Conservation (phyloP, 2,797 vertebrate genomes). For the Telmatherina bonti region DNA sequence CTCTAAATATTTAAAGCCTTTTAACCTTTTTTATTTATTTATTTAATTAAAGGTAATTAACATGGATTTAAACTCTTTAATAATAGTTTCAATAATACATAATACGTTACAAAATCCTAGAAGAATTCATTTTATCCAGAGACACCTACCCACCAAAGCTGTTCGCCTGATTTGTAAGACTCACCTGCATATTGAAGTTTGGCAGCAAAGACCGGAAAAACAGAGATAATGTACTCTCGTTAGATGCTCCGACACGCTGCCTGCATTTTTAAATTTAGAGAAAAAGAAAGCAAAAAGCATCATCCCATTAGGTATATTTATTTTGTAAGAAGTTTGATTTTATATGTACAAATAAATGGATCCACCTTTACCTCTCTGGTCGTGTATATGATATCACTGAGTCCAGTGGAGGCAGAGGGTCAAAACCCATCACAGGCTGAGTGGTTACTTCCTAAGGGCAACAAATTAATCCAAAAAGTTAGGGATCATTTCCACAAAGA, state of each 20-base stretch:
- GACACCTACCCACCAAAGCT: not conserved
- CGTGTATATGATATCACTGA: constrained; percentile 90
- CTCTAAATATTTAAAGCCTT: not conserved
- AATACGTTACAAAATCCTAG: not conserved
- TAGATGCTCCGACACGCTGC: constrained; percentile 79
- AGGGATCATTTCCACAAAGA: not conserved
- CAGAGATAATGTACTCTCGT: constrained; percentile 92
- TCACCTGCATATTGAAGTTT: constrained; percentile 94
- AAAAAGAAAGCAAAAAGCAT: not conserved
- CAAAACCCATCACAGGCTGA: constrained; percentile 94
- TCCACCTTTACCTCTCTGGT: constrained; percentile 89
- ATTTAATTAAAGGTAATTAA: not conserved
- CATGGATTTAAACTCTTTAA: no score
- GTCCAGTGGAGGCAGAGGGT: constrained; percentile 94
- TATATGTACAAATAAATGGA: not conserved
- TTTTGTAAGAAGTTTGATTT: not conserved
- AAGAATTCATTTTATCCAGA: not conserved
- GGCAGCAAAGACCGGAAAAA: constrained; percentile 96
- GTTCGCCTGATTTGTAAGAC: constrained; percentile 34
- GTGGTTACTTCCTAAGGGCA: constrained; percentile 91
- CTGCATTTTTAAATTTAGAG: constrained; percentile 59
- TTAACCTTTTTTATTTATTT: not conserved
- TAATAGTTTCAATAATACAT: no score
- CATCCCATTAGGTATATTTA: not conserved
- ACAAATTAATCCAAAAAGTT: constrained; percentile 23